Conservation (phyloP, 2,888 invertebrate genomes). For the Brenthis hecate region DNA sequence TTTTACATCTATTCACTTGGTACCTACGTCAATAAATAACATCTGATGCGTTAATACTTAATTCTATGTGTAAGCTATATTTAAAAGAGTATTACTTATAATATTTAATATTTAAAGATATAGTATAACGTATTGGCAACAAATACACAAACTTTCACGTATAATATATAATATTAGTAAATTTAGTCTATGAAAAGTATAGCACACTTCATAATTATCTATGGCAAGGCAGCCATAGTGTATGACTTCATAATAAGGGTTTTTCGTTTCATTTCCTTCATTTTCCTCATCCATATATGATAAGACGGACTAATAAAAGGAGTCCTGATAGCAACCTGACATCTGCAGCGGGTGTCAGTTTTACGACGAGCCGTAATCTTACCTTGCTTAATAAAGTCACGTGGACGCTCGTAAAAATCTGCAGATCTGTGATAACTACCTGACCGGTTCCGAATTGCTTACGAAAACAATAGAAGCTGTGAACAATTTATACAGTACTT, state of each 20-base stretch:
- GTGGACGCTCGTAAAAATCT: constrained; percentile 41
- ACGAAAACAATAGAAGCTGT: not conserved
- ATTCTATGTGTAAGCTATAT: too few relatives aligned
- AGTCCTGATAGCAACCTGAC: constrained; percentile 28
- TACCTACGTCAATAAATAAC: too few relatives aligned
- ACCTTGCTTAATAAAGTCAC: constrained; percentile 64
- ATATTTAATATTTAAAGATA: too few relatives aligned
- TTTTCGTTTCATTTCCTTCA: not conserved
- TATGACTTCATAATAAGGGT: not conserved
- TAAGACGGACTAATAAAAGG: constrained; percentile 27
- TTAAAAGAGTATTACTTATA: too few relatives aligned
- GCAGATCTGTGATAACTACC: constrained; percentile 20
- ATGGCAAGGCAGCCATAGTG: not conserved
- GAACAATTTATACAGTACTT: not conserved
- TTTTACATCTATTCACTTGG: too few relatives aligned
- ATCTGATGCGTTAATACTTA: too few relatives aligned
- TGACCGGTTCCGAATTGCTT: constrained; percentile 24
- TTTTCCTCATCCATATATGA: constrained; percentile 2
- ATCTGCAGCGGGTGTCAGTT: constrained; percentile 51
- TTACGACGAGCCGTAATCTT: constrained; percentile 65
- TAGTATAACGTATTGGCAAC: too few relatives aligned
- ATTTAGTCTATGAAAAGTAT: too few relatives aligned
- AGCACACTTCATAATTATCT: not conserved
- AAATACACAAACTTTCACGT: too few relatives aligned
- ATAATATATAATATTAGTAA: too few relatives aligned